Base-by-base conservation (phyloP, 1,140 invertebrate species). In the Microplitis mediator region DNA sequence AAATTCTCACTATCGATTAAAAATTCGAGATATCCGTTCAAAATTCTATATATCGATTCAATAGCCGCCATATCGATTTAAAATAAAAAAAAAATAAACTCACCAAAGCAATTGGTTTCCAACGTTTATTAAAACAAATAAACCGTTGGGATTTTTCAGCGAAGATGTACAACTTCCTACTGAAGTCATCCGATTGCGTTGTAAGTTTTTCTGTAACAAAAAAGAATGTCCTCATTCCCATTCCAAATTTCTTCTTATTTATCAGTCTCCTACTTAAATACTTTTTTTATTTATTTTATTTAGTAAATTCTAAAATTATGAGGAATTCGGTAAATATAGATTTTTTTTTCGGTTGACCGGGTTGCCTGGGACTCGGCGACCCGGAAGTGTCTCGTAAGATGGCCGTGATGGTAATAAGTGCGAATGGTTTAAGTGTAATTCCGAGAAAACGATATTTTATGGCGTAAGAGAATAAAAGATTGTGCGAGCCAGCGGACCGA, bases 91-190 rank as follows among this genome's bases (percentile, higher is more conserved):
- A 8, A 58, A 61, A 35, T 75, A 73, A 76, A 87, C 85, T 89
- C 82, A 90, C 89, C 87, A 88, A 74, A 74, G 86, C 88, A 50
- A 90, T 84, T 68, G 89, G 82, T 82, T 87, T 89, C 89, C 89
- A 89, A 71, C 83, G 82, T 78, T 85, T 86, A 78, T 88, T 89
- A 84, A 89, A 90, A 82, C 89, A 90, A 78, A 90, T 86, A 76
- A 88, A 90, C 79, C 87, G 82, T 75, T 86, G 83, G 65, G 86
- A 88, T 80, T 89, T 86, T 76, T 89, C 88, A 58, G 88, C 88
- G 78, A 84, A 89, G 81, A 90, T 89, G 70, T 87, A 88, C 77
- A 90, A 73, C 79, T 85, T 88, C 75, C 84, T 81, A 76, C 82
- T 85, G 77, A 88, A 86, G 78, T 89, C 86, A 74, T 85, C 82